A percentile compares a stretch with the other conserved stretches of the same genome.
These are phyloP conservation scores for Torymus texanus DNA, from an alignment of 2,888 invertebrate species.

Conservation along the genomic window DNA sequence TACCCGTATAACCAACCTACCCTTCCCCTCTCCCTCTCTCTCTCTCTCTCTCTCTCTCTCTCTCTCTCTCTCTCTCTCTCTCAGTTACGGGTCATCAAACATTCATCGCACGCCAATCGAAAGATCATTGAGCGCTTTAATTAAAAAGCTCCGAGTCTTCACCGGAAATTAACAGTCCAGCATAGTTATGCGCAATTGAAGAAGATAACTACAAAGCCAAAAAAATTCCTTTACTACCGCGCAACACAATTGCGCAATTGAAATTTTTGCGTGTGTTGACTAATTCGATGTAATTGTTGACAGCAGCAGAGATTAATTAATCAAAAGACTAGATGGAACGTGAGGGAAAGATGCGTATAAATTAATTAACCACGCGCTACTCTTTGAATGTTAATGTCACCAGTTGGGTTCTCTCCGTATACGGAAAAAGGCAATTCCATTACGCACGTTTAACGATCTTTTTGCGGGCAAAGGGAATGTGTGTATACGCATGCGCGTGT, in stretches of 20 bases:
- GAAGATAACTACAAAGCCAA: not conserved
- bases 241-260: not conserved
- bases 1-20: too few relatives aligned
- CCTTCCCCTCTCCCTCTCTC: not conserved
- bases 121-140: not conserved
- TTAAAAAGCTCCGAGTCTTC: slow-evolving; percentile 7
- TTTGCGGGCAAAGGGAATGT: too few relatives aligned
- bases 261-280: not conserved
- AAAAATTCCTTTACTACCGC: not conserved
- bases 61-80: not conserved
- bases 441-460: too few relatives aligned
- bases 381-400: slow-evolving; percentile 8
- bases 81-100: not conserved
- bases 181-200: too few relatives aligned
- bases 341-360: slow-evolving; percentile 10
- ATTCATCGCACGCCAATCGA: not conserved
- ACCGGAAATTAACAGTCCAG: not conserved
- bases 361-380: slow-evolving; percentile 7
- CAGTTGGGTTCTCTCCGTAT: too few relatives aligned
- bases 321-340: not conserved
- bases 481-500: too few relatives aligned
- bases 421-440: too few relatives aligned
- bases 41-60: not conserved
- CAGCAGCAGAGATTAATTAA: slow-evolving; percentile 39
- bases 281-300: slow-evolving; percentile 34